phyloP scores from a whole-genome alignment of 2,113 vertebrate species.

The Trachemys scripta region DNA sequence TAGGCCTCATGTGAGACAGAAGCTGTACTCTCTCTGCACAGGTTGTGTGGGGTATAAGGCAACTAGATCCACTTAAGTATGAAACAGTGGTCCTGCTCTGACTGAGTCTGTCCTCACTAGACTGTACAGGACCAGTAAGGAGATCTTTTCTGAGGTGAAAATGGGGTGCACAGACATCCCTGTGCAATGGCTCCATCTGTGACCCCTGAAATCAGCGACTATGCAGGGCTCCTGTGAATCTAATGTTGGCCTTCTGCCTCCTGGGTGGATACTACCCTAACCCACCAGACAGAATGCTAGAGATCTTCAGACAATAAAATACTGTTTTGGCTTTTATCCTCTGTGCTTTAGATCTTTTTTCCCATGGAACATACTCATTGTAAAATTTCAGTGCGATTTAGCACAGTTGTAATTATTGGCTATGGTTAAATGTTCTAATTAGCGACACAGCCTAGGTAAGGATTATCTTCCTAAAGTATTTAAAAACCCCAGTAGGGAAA shows the following conservation, averaged over 20 bases:
- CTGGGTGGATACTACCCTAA: accelerated
- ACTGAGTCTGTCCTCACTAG: neutral
- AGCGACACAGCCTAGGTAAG: neutral
- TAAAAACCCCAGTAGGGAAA: neutral
- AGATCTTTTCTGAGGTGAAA: neutral
- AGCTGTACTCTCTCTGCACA: neutral
- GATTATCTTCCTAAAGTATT: neutral
- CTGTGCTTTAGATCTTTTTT: neutral
- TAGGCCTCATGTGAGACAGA: neutral
- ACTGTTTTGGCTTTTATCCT: neutral
- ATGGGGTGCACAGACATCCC: neutral
- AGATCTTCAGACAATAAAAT: neutral
- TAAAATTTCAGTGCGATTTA: neutral
- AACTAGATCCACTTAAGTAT: neutral
- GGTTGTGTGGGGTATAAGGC: accelerated
- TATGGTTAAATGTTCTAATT: conserved; percentile 2
- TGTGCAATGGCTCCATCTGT: neutral
- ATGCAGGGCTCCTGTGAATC: neutral
- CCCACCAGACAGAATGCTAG: neutral
- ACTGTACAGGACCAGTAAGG: neutral
- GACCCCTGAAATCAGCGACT: neutral
- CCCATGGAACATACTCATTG: accelerated
- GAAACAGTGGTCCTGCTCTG: neutral
- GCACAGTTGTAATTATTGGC: neutral
- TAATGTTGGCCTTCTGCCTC: accelerated